Percentiles rank a stretch among this genome's conserved stretches.
Conservation (phyloP, 2,797 vertebrate genomes). For the Carapus acus region DNA sequence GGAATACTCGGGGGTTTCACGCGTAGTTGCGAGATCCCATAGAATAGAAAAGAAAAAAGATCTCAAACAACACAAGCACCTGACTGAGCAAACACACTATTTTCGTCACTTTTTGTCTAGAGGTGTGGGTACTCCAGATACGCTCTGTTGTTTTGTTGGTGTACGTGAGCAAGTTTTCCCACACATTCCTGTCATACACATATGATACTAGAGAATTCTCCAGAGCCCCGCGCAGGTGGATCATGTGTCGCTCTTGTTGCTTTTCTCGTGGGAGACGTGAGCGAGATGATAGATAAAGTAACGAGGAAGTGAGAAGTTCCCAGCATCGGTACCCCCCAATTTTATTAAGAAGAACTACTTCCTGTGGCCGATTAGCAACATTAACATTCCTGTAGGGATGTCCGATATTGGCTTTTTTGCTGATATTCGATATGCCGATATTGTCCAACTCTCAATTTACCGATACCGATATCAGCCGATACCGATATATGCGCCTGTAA, state of each 20-base stretch:
- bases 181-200: constrained; percentile 52
- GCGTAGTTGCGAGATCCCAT: constrained; percentile 17
- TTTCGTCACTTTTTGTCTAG: constrained; percentile 5
- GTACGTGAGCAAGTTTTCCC: constrained; percentile 39
- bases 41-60: constrained; percentile 1
- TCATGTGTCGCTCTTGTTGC: constrained; percentile 37
- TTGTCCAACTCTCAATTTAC: too few species aligned
- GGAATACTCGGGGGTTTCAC: constrained; percentile 64
- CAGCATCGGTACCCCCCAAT: not conserved
- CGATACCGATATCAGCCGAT: too few species aligned
- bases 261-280: constrained; percentile 45
- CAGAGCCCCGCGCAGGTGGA: constrained; percentile 37
- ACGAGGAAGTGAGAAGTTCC: not conserved
- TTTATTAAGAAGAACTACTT: too few species aligned
- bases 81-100: not conserved
- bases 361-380: too few species aligned
- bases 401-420: too few species aligned
- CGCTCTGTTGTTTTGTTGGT: constrained; percentile 9
- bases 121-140: constrained; percentile 2
- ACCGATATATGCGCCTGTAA: too few species aligned
- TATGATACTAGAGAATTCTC: constrained; percentile 17
- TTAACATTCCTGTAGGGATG: too few species aligned
- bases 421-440: too few species aligned
- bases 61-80: not conserved
- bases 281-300: constrained; percentile 17